Conservation (phyloP, 2,797 vertebrate genomes). For the Acanthurus lineatus region DNA sequence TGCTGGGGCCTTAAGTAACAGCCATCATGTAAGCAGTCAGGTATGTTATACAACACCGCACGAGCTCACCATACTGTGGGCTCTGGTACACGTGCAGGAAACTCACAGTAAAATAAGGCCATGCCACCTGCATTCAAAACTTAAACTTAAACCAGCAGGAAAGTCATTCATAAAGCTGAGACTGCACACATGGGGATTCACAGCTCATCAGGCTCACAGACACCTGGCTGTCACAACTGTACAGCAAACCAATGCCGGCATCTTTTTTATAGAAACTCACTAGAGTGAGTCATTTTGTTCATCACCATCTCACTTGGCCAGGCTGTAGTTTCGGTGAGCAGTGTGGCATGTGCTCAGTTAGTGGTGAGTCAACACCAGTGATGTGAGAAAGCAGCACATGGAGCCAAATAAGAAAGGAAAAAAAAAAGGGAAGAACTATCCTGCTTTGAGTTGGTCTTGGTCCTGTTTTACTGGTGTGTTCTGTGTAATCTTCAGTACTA, state of each 20-base stretch:
- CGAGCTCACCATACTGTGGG: background rate
- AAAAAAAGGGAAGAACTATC: background rate
- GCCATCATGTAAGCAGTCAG: constrained; percentile 4
- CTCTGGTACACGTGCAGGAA: background rate
- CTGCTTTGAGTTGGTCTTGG: background rate
- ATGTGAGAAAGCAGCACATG: background rate
- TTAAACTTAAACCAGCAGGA: background rate
- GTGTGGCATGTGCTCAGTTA: background rate
- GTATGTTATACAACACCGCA: constrained; percentile 50
- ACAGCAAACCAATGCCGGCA: background rate
- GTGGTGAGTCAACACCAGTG: constrained; percentile 4
- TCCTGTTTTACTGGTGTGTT: background rate
- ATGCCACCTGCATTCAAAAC: background rate
- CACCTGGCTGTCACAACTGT: background rate
- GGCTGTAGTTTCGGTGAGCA: background rate
- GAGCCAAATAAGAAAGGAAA: no score
- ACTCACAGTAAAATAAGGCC: background rate
- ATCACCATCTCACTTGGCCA: background rate
- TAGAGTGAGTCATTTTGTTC: constrained; percentile 2
- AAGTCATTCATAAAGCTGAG: background rate
- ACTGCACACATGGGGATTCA: background rate
- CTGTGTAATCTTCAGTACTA: background rate
- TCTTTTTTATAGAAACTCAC: no score
- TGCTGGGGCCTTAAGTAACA: background rate
- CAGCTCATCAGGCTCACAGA: background rate